Evolutionary conservation across 2,888 invertebrate species (phyloP).

Genomic region (Steinernema scapterisci): DNA sequence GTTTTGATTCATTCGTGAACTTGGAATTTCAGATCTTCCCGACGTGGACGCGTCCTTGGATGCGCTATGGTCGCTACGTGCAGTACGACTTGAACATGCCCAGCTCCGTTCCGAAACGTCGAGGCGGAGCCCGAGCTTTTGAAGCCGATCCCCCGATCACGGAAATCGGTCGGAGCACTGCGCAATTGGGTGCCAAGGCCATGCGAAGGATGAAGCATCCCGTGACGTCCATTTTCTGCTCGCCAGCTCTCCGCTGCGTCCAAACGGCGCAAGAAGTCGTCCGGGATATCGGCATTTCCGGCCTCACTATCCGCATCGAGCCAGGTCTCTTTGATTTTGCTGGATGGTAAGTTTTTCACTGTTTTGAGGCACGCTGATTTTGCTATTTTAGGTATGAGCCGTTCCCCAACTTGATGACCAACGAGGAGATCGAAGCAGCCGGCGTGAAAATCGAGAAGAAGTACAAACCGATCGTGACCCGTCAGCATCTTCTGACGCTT

Average conservation of each 20-base stretch:
- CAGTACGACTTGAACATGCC: conserved; percentile 37
- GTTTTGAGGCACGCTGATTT: neutral
- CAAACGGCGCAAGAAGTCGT: conserved; percentile 37
- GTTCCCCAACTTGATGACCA: conserved; percentile 2
- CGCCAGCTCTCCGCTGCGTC: conserved; percentile 39
- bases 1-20: neutral
- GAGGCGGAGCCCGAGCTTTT: conserved; percentile 33
- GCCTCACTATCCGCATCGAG: conserved; percentile 33
- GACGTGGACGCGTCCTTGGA: neutral
- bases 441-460: neutral
- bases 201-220: neutral
- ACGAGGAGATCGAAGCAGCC: neutral
- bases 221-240: conserved; percentile 35
- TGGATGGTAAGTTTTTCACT: conserved; percentile 28
- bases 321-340: conserved; percentile 37
- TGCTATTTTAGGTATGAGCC: neutral
- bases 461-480: neutral
- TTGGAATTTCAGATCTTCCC: neutral
- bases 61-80: neutral
- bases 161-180: conserved; percentile 27
- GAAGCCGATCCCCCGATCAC: conserved; percentile 38
- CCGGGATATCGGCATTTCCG: neutral
- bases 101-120: conserved; percentile 36
- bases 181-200: conserved; percentile 31
- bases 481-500: neutral